Conservation (phyloP, 2,797 vertebrate species). For the Triplophysa bombifrons region DNA sequence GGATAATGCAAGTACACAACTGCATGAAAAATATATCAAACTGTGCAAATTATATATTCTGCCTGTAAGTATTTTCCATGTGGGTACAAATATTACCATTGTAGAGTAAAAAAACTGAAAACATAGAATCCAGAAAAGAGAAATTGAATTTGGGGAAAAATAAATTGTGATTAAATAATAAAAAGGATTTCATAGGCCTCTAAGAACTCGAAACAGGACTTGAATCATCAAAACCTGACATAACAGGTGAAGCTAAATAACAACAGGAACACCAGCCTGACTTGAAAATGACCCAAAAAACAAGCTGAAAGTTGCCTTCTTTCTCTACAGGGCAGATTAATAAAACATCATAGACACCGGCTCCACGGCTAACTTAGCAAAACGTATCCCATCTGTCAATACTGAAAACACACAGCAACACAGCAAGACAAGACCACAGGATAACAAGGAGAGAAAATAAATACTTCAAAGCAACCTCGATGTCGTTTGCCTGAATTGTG, state of each 20-base stretch:
- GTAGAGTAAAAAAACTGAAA: too few species aligned
- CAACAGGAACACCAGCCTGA: not conserved
- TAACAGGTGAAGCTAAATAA: not conserved
- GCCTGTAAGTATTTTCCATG: too few species aligned
- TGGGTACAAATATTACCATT: too few species aligned
- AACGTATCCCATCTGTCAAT: conserved; percentile 39
- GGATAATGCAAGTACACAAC: too few species aligned
- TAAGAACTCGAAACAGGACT: too few species aligned
- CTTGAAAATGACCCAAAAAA: not conserved
- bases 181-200: too few species aligned
- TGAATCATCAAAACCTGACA: not conserved
- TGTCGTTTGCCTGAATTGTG: not conserved
- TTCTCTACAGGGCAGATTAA: conserved; percentile 48
- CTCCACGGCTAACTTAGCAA: conserved; percentile 41
- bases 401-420: conserved; percentile 18
- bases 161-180: too few species aligned
- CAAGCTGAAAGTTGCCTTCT: conserved; percentile 20
- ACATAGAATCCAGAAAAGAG: too few species aligned
- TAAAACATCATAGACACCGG: conserved; percentile 53
- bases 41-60: too few species aligned
- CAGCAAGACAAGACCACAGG: conserved; percentile 29
- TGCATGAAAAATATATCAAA: too few species aligned
- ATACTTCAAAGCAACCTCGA: not conserved
- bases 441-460: conserved; percentile 2
- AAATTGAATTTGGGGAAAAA: too few species aligned